Base-by-base conservation (phyloP, 2,888 invertebrate genomes). In the Tetranychus piercei region DNA sequence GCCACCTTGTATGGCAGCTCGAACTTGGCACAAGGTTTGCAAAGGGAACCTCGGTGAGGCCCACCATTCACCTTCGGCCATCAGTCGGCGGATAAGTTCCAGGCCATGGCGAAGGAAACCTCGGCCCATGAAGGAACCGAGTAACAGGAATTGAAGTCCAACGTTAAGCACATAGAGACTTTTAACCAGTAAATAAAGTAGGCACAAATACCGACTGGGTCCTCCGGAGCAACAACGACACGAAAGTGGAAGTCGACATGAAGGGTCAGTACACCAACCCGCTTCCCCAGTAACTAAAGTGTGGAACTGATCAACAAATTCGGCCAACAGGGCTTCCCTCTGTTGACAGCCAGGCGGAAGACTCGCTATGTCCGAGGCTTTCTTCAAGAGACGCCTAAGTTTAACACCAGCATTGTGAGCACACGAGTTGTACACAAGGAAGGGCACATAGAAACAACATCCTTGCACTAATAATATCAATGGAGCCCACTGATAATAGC, bases 1-100 rank as follows among this genome's bases (percentile, higher is more conserved):
- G 6, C 80, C 79, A 8, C 81, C 81, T 76, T 81, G 80, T 66
- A 81, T 80, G 64, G 80, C 81, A 7, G 81, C 81, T 44, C 79
- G 77, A 22, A 81, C 81, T 77, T 80, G 80, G 76, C 83, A 83
- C 78, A 84, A 78, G 72, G 83, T 83, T 75, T 83, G 82, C 43
- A 83, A 78, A 6, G 83, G 83, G 74, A 83, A 84, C 45, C 82
- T 79, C 7, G 80, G 80, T n/a, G 81, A 81, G 71, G 82, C 81
- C 79, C 80, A 80, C 83, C 82, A 82, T 73, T 81, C 80, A 72
- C 80, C 80, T 45, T 80, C 80, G 69, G 79, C 77, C 71, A 79
- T 78, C 74, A 80, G 75, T 71, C 80, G 79, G 66, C 78, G 77
- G 20, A 80, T 75, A n/a, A 81, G 78, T 74, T 81, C 80, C 43